phyloP scores from a whole-genome alignment of 2,888 invertebrate genomes.

The Chloroclysta siterata region DNA sequence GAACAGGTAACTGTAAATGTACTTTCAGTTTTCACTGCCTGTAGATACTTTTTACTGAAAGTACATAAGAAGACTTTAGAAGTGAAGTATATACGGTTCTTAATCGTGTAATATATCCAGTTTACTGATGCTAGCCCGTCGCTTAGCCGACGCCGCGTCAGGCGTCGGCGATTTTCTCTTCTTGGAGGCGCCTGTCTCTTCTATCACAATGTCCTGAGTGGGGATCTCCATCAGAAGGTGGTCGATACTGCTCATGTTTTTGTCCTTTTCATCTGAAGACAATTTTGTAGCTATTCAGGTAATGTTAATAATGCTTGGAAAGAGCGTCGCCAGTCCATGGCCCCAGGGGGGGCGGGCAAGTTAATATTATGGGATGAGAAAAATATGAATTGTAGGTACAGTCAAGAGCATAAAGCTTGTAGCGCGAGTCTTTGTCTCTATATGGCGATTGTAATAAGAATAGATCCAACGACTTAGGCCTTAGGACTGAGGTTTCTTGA shows the following conservation, averaged over 20 bases:
- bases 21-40: not conserved
- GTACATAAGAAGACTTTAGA: too few species aligned
- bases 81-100: not conserved
- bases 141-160: slow-evolving; percentile 52
- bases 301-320: not conserved
- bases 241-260: slow-evolving; percentile 61
- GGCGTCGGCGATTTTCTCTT: slow-evolving; percentile 63
- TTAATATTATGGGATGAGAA: too few species aligned
- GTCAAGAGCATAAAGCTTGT: too few species aligned
- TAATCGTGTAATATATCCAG: slow-evolving; percentile 54
- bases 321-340: too few species aligned
- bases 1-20: too few species aligned
- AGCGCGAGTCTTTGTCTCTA: too few species aligned
- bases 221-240: slow-evolving; percentile 65
- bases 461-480: too few species aligned
- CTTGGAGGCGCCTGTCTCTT: slow-evolving; percentile 54
- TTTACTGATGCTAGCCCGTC: slow-evolving; percentile 53
- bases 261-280: slow-evolving; percentile 62
- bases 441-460: too few species aligned
- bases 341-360: too few species aligned
- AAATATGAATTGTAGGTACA: too few species aligned
- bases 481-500: too few species aligned
- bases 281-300: slow-evolving; percentile 26
- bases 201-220: slow-evolving; percentile 66
- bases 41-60: too few species aligned